Percentiles rank a stretch among this genome's conserved stretches.
Conservation (phyloP, 2,113 vertebrate species). For the Ageneiosus marmoratus region DNA sequence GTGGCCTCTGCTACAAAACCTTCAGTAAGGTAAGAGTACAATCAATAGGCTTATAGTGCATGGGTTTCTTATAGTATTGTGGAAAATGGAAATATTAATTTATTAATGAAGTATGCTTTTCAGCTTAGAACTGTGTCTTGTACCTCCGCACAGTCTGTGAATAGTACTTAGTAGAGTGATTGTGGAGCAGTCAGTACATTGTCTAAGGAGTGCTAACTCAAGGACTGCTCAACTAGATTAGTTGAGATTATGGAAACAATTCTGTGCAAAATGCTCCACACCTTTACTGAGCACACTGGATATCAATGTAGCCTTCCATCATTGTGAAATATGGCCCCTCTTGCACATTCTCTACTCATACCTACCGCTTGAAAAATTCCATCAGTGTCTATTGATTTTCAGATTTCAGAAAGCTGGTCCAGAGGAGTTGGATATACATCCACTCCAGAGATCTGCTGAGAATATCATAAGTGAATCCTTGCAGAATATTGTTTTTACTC, state of each 20-base stretch:
- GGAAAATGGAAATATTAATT: slow-evolving; percentile 11
- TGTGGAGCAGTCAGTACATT: background rate
- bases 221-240: background rate
- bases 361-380: slow-evolving; percentile 64
- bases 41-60: slow-evolving; percentile 1
- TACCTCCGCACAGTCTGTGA: background rate
- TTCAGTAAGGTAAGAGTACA: slow-evolving; percentile 90
- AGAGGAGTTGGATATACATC: slow-evolving; percentile 20
- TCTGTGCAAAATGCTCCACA: background rate
- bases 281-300: background rate
- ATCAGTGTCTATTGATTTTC: slow-evolving; percentile 75
- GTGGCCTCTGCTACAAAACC: slow-evolving; percentile 92
- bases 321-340: slow-evolving; percentile 18
- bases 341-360: background rate
- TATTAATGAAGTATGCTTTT: slow-evolving; percentile 25
- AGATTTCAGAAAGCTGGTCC: slow-evolving; percentile 63
- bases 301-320: slow-evolving; percentile 6
- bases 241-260: background rate
- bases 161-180: background rate
- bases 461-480: slow-evolving; percentile 18
- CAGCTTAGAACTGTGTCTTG: background rate
- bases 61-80: background rate
- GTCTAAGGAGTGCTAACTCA: background rate
- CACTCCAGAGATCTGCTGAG: slow-evolving; percentile 20
- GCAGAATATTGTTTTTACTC: slow-evolving; percentile 17